A percentile compares a stretch with the other conserved stretches of the same genome.
Evolutionary conservation across 1,140 invertebrate species (phyloP).

Genomic region (Pogonomyrmex barbatus): DNA sequence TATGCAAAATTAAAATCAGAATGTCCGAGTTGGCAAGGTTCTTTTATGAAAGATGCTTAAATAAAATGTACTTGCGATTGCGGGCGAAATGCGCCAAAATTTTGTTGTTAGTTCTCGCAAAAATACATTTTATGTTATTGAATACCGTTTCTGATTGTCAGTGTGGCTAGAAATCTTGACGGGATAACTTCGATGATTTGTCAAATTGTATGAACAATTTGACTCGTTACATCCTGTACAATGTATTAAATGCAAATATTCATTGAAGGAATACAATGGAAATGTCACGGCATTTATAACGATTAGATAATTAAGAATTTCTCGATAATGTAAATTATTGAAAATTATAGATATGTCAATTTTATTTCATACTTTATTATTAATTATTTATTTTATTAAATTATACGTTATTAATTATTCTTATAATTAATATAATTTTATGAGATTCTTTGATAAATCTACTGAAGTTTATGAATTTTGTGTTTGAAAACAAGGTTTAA

Average conservation of each 20-base stretch:
- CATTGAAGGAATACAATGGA: not conserved
- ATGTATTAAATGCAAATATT: constrained; percentile 19
- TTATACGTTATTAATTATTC: constrained; percentile 34
- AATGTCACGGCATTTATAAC: not conserved
- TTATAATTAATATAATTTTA: constrained; percentile 26
- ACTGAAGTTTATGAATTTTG: not conserved
- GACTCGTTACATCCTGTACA: constrained; percentile 36
- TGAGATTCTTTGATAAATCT: not conserved
- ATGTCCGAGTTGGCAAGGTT: not conserved
- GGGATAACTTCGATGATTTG: not conserved
- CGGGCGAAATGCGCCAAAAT: not conserved
- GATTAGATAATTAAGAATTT: not conserved
- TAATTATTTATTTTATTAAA: constrained; percentile 42
- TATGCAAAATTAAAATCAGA: constrained; percentile 12
- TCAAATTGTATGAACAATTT: constrained; percentile 25
- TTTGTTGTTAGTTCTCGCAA: constrained; percentile 14
- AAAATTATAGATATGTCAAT: not conserved
- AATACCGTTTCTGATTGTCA: constrained; percentile 6
- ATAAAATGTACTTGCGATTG: constrained; percentile 11
- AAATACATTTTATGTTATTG: not conserved
- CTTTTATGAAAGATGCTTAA: not conserved
- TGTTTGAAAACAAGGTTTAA: not conserved
- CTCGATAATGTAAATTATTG: not conserved
- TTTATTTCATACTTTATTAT: not conserved
- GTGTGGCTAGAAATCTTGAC: not conserved